phyloP scores from a whole-genome alignment of 1,140 invertebrate genomes.

The Cydia strobilella region DNA sequence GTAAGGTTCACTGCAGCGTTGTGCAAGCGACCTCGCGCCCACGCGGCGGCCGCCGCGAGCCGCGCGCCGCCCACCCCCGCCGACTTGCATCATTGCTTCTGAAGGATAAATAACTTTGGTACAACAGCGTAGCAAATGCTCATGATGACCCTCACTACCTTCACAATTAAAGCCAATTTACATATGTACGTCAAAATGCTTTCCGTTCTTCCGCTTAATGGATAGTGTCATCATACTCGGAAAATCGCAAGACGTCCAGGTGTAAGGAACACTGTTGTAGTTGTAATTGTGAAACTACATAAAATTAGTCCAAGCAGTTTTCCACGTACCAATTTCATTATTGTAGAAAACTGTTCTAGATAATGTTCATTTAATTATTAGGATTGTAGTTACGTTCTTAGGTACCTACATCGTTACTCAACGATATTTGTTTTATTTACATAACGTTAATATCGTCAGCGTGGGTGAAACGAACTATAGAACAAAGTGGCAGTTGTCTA shows the following conservation, averaged over 20 bases:
- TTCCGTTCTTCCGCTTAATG: not conserved
- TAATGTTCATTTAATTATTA: no score
- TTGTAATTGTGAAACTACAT: no score
- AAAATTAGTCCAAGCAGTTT: no score
- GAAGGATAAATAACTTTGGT: slow-evolving; percentile 35
- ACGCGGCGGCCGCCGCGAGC: slow-evolving; percentile 36
- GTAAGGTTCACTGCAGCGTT: slow-evolving; percentile 50
- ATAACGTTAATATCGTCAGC: not conserved
- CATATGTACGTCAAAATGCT: not conserved
- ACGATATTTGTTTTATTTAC: not conserved
- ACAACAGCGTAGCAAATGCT: not conserved
- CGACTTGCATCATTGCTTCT: slow-evolving; percentile 50
- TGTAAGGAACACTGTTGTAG: no score
- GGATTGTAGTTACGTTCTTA: no score
- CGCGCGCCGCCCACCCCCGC: slow-evolving; percentile 40
- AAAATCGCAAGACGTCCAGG: no score
- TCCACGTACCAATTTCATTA: no score
- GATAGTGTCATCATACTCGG: no score
- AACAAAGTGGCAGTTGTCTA: slow-evolving; percentile 36
- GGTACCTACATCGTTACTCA: no score
- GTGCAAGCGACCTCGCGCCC: slow-evolving; percentile 62
- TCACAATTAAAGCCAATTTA: not conserved
- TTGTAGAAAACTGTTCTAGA: no score
- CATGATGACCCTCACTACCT: not conserved
- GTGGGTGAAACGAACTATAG: not conserved